A percentile compares a stretch with the other conserved stretches of the same genome.
Conservation (phyloP, 2,888 invertebrate species). For the Pharmacophagus antenor region DNA sequence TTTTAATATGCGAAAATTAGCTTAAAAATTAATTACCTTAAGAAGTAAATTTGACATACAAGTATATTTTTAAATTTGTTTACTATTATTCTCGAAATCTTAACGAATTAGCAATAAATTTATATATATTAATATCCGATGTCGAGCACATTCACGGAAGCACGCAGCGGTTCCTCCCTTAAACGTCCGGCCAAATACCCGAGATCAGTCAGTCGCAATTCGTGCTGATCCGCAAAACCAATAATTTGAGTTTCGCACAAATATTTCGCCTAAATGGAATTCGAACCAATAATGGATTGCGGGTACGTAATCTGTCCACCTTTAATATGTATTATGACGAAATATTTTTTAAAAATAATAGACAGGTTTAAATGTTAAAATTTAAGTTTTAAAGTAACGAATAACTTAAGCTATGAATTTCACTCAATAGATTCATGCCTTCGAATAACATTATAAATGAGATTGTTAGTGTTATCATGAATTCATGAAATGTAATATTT, state of each 20-base stretch:
- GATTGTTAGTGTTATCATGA: not conserved
- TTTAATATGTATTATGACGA: not conserved
- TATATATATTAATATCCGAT: constrained; percentile 1
- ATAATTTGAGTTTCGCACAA: constrained; percentile 6
- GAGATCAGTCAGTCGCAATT: constrained; percentile 7
- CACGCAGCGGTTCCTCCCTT: not conserved
- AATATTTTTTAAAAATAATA: not conserved
- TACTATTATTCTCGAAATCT: not conserved
- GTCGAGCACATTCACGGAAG: not conserved
- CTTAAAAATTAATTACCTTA: no score
- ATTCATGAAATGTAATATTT: not conserved
- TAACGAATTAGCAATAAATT: not conserved
- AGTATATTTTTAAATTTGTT: not conserved
- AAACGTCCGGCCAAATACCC: not conserved
- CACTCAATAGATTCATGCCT: not conserved
- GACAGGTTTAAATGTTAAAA: constrained; percentile 4
- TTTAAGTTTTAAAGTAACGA: constrained; percentile 10
- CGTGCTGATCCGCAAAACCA: constrained; percentile 11
- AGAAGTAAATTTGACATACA: not conserved
- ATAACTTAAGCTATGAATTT: constrained; percentile 11
- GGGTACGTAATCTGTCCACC: not conserved
- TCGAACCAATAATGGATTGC: not conserved
- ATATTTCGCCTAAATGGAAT: not conserved
- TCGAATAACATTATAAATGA: not conserved
- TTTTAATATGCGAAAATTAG: no score